A percentile compares a stretch with the other conserved stretches of the same genome.
These are phyloP conservation scores for Paratrypauchen microcephalus DNA, from an alignment of 2,797 vertebrate genomes.

Conservation along the genomic window DNA sequence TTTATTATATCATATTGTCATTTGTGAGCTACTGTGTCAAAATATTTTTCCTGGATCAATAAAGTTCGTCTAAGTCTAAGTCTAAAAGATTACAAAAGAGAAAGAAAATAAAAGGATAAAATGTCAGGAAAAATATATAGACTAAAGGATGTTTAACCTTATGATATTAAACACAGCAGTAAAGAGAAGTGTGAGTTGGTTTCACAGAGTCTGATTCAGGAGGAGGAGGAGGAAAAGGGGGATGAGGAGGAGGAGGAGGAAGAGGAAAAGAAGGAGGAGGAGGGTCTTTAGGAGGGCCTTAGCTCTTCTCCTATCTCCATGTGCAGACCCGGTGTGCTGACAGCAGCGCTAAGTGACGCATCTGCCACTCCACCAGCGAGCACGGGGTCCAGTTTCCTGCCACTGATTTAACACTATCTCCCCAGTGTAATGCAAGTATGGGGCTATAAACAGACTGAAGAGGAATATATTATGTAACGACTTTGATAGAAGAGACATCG, in stretches of 20 bases:
- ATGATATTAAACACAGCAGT: background rate
- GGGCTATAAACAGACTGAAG: background rate
- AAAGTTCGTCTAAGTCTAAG: too few relatives aligned
- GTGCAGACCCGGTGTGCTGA: conserved; percentile 18
- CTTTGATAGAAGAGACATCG: background rate
- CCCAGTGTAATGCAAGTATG: background rate
- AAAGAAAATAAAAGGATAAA: background rate
- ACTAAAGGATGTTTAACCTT: background rate
- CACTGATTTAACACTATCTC: background rate
- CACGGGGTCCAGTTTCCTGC: conserved; percentile 14
- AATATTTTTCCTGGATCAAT: too few relatives aligned
- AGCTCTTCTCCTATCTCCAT: conserved; percentile 14
- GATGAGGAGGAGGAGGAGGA: background rate
- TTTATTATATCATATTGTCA: too few relatives aligned
- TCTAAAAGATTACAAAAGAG: too few relatives aligned
- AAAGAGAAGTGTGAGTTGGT: background rate
- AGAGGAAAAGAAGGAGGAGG: conserved; percentile 20
- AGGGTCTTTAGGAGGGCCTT: background rate
- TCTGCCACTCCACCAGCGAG: conserved; percentile 18
- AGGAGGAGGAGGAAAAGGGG: conserved; percentile 10
- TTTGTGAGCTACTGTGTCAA: too few relatives aligned
- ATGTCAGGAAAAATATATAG: background rate
- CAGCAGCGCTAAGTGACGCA: conserved; percentile 19
- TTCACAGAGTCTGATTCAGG: background rate
- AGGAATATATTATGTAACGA: background rate